Evolutionary conservation across 2,888 invertebrate species (phyloP), one percentile per base, ranked within the genome.

Genomic region (Pammene aurita): DNA sequence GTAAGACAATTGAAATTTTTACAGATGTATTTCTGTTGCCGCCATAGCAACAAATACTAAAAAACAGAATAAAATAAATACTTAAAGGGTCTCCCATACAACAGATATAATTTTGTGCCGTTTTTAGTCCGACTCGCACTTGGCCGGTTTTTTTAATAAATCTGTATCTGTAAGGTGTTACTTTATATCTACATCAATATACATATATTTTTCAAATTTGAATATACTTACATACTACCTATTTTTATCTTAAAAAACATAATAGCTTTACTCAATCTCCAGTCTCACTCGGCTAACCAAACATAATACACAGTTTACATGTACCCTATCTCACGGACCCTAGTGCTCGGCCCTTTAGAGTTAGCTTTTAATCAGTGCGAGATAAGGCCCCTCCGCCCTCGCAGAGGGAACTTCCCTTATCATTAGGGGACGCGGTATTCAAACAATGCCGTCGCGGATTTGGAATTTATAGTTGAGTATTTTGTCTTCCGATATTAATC

Each of bases 321-420:
- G 58, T 73, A 75, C 77, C 80, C 80, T 78, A 77, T 66, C 70
- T 66, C 71, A 72, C 71, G 72, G 52, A 73, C 77, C 77, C 77
- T 78, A 78, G 75, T 78, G 80, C 78, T 80, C 78, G 81, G 80
- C 80, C 85, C 83, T 80, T 82, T 82, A 82, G 80, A 84, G 87
- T 89, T 90, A 90, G 85, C 87, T 88, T 90, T 87, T 91, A 92
- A 92, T 92, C 92, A 90, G 90, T 84, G 86, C 84, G 80, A 80
- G 90, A 89, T 89, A 88, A 88, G 80, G 80, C 77, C 85, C 84
- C 63, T 76, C 76, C 71, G 74, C 80, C 80, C 78, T 80, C 73
- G 70, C 66, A 72, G 71, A 66, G 72, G 71, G 69, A 68, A 67
- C 70, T 66, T 76, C 79, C 81, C 80, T 81, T 84, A 84, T 86